A percentile compares a stretch with the other conserved stretches of the same genome.
These are phyloP conservation scores for Sylvietta virens DNA, from an alignment of 2,113 vertebrate genomes.

Conservation along the genomic window DNA sequence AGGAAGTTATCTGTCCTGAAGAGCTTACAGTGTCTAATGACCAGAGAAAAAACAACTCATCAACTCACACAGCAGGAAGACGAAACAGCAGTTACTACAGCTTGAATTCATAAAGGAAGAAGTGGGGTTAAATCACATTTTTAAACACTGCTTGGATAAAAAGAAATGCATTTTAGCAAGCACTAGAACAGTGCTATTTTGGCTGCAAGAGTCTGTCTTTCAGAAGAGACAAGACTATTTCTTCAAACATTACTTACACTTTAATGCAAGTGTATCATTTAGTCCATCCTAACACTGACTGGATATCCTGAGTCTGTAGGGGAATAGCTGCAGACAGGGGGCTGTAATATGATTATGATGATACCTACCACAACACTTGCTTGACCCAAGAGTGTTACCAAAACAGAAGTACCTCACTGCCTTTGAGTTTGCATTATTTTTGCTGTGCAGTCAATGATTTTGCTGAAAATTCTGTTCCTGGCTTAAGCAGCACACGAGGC, in stretches of 20 bases:
- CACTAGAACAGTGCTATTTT: neutral
- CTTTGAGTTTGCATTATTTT: neutral
- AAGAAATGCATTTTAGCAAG: neutral
- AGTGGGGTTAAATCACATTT: neutral
- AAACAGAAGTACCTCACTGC: neutral
- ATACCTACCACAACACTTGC: neutral
- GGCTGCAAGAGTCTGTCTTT: neutral
- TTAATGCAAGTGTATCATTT: neutral
- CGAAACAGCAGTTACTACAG: neutral
- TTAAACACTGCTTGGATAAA: neutral
- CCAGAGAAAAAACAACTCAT: neutral
- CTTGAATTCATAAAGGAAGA: neutral
- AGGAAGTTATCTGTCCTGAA: slow-evolving; percentile 14
- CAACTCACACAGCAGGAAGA: neutral
- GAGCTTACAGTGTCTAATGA: neutral
- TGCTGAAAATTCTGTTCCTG: neutral
- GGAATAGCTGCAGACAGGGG: neutral
- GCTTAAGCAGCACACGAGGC: neutral
- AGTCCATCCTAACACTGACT: neutral
- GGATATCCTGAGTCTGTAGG: neutral
- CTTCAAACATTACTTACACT: neutral
- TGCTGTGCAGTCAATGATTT: neutral
- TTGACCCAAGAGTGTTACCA: neutral
- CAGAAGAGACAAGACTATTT: neutral
- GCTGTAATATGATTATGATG: neutral